Base-by-base conservation (phyloP, 2,113 vertebrate genomes). In the Forbesichthys agassizii region DNA sequence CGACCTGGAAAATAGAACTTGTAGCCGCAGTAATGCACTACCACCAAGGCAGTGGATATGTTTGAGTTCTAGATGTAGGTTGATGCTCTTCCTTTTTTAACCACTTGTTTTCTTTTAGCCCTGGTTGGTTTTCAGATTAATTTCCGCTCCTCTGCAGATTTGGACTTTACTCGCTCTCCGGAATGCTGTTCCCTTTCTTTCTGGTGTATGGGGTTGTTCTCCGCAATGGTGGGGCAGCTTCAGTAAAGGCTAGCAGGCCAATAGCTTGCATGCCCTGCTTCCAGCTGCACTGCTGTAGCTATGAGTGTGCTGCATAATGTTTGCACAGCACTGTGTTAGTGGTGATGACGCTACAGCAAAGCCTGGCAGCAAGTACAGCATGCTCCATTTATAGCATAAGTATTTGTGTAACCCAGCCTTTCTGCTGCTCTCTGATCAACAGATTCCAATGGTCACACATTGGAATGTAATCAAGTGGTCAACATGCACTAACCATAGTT, bases 41-140 rank as follows among this genome's bases (percentile, higher is more conserved):
- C 77, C 18, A 8, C 33, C 69, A 49, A 56, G 80, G 84, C 76
- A 65, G 83, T 62, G 81, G 47, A 79, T 66, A 68, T 60, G 61
- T 68, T 70, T 75, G 62, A 61, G 11, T 9, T 49, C 27, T n/a
- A 12, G 72, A 51, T 68, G 64, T 78, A 83, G 84, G 85, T 88
- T 90, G 85, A 70, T 87, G 85, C 87, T 87, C 85, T 87, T 87
- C 83, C 87, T 74, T 73, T 74, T 18, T 33, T 11, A 33, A 33
- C 11, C 20, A 27, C 2, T 58, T 58, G 3, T 11, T 33, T 58
- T 58, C 12, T 3, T 13, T 20, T 33, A 33, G 18, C 33, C 54
- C 14, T 42, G 4, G 36, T 42, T 42, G 36, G 5, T 42, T 42
- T 42, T 42, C 36, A 42, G 36, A 42, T 42, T 42, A 42, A 42